Percentiles rank a stretch among this genome's conserved stretches.
Evolutionary conservation across 2,888 invertebrate species (phyloP).

Genomic region (Cheilosia soror): DNA sequence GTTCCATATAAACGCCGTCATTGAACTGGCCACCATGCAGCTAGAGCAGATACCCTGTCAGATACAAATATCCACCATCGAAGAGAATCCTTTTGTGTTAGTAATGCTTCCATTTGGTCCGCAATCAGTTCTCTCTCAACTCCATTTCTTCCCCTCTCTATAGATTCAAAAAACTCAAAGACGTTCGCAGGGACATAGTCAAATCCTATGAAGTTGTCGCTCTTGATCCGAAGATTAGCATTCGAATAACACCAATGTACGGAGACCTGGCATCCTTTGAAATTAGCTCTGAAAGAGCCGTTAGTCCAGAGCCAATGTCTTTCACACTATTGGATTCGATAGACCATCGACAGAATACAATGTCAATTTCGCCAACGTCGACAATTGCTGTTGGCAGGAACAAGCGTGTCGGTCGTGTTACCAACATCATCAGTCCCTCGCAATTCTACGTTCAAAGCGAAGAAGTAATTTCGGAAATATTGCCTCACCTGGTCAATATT

Average conservation of each 20-base stretch:
- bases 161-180: conserved; percentile 76
- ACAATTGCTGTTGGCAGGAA: conserved; percentile 40
- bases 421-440: conserved; percentile 83
- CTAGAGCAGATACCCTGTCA: conserved; percentile 79
- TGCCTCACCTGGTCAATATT: conserved; percentile 35
- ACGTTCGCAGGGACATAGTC: conserved; percentile 70
- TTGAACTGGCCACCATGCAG: conserved; percentile 75
- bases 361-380: conserved; percentile 39
- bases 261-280: conserved; percentile 72
- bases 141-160: conserved; percentile 22
- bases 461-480: conserved; percentile 24
- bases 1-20: conserved; percentile 76
- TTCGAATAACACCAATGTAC: conserved; percentile 76
- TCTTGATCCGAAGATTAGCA: conserved; percentile 77
- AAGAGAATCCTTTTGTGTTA: conserved; percentile 79
- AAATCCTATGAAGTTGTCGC: conserved; percentile 72
- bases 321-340: neutral
- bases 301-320: conserved; percentile 17
- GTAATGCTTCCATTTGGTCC: neutral
- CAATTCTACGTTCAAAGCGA: conserved; percentile 86
- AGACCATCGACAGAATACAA: neutral
- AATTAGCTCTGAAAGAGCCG: conserved; percentile 32
- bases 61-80: conserved; percentile 76
- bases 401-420: conserved; percentile 49
- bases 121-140: neutral